Conservation (phyloP, 1,140 invertebrate genomes). For the Meloidogyne exigua region DNA sequence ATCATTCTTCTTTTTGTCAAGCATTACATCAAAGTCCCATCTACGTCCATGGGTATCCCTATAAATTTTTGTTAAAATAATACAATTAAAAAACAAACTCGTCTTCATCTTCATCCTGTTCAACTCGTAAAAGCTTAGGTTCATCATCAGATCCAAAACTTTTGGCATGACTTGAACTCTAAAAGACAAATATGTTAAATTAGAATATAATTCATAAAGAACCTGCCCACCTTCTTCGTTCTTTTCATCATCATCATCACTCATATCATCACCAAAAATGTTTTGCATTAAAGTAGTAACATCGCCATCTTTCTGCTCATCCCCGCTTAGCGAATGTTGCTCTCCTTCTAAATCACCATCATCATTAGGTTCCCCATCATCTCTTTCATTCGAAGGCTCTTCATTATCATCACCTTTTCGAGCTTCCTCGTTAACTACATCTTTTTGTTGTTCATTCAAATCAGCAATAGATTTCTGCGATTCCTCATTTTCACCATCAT, state of each 20-base stretch:
- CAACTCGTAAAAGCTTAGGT: conserved; percentile 18
- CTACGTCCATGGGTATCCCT: conserved; percentile 7
- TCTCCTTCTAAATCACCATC: neutral
- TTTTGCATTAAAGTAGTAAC: conserved; percentile 41
- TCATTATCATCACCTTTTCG: conserved; percentile 26
- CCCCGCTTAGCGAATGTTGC: neutral
- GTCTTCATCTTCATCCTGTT: conserved; percentile 33
- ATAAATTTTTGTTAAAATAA: neutral
- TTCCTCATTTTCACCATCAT: neutral
- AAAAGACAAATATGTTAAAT: no score
- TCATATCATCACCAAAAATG: conserved; percentile 49
- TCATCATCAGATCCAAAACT: conserved; percentile 26
- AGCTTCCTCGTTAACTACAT: neutral
- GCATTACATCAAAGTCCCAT: conserved; percentile 49
- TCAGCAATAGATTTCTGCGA: neutral
- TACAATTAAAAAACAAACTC: conserved; percentile 14
- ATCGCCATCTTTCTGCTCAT: neutral
- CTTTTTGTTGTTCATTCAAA: neutral
- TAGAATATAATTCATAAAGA: neutral
- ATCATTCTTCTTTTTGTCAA: conserved; percentile 47
- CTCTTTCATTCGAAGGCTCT: conserved; percentile 12
- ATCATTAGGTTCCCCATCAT: neutral
- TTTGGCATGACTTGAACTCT: neutral
- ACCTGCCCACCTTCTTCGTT: conserved; percentile 32
- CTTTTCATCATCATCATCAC: conserved; percentile 38